These are phyloP conservation scores for Ferrisia virgata DNA, from an alignment of 2,888 invertebrate genomes.

Conservation along the genomic window DNA sequence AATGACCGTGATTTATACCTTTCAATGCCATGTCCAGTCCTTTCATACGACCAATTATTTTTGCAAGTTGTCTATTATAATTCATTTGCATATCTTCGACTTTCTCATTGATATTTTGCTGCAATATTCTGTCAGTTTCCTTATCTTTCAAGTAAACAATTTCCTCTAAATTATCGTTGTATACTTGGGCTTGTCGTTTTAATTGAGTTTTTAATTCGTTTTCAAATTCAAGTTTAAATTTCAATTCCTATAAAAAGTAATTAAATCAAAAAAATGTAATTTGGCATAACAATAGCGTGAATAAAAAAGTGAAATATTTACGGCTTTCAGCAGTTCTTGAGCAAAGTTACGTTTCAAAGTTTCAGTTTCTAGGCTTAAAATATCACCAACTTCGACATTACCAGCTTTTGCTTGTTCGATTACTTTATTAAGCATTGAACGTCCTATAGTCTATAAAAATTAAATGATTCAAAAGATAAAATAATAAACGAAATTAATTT, in stretches of 20 bases:
- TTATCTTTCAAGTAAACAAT: constrained; percentile 53
- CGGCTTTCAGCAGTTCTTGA: constrained; percentile 69
- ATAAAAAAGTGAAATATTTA: constrained; percentile 52
- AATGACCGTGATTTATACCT: constrained; percentile 46
- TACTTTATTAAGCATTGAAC: constrained; percentile 63
- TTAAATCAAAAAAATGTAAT: constrained; percentile 32
- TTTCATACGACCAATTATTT: constrained; percentile 68
- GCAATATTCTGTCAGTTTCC: constrained; percentile 58
- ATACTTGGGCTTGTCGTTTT: constrained; percentile 80
- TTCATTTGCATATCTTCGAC: constrained; percentile 65
- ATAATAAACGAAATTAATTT: not conserved
- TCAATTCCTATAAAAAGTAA: constrained; percentile 58
- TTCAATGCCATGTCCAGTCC: constrained; percentile 66
- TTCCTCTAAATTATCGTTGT: constrained; percentile 75
- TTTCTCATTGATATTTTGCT: constrained; percentile 64
- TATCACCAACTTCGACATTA: constrained; percentile 56
- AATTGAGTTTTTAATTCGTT: constrained; percentile 72
- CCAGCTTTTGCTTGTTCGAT: constrained; percentile 63
- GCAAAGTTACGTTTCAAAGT: constrained; percentile 66
- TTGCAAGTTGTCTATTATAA: constrained; percentile 69
- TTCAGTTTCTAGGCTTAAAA: constrained; percentile 63
- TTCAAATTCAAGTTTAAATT: constrained; percentile 66
- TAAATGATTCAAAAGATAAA: constrained; percentile 21
- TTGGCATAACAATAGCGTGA: not conserved
- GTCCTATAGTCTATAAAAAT: constrained; percentile 58